Base-by-base conservation (phyloP, 2,888 invertebrate species). In the Colletes collaris region DNA sequence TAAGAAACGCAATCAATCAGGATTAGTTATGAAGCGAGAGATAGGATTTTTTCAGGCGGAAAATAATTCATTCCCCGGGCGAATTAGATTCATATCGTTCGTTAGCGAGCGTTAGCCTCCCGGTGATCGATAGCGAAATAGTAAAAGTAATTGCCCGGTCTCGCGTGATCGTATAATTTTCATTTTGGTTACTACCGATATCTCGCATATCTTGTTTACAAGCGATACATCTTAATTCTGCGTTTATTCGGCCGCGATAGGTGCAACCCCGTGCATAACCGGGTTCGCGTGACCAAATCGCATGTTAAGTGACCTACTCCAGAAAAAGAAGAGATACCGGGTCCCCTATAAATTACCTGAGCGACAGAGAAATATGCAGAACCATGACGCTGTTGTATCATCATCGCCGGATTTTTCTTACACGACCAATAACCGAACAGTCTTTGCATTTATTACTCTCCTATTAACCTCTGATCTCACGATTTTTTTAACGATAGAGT, bases 201-300 rank as follows among this genome's bases (percentile, higher is more conserved):
- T 76, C 76, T 55, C 4, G 67, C 60, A 44, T 40, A 79, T 76
- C 71, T 76, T 81, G 81, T 79, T 81, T 81, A 79, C 80, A 79
- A 75, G 80, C 72, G 79, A 80, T 76, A 76, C 79, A 35, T 79
- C 81, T 81, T 81, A 81, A 81, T 81, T 76, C 66, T 68, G 58
- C 71, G 58, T 81, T 81, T 72, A 72, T 63, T 46, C 55, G 55
- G 46, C 27, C 19, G 53, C 68, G 79, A 81, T 81, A 76, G 79
- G 60, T 68, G 81, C 52, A 71, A 60, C 59, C 60, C 65, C 37
- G 60, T 68, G 68, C 76, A 56, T 68, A 40, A 65, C 68, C 50
- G 50, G 27, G 67, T n/a, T 81, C 71, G 81, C 81, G 81, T 81
- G 81, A 81, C 81, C 69, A 13, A 76, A 71, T 81, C 72, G 79